Evolutionary conservation across 30 jellyfish, hydroid and myxozoan species (phyloP), one percentile per base, ranked within the genome.

Genomic region (Aurelia aurita complex sp. Pacific): DNA sequence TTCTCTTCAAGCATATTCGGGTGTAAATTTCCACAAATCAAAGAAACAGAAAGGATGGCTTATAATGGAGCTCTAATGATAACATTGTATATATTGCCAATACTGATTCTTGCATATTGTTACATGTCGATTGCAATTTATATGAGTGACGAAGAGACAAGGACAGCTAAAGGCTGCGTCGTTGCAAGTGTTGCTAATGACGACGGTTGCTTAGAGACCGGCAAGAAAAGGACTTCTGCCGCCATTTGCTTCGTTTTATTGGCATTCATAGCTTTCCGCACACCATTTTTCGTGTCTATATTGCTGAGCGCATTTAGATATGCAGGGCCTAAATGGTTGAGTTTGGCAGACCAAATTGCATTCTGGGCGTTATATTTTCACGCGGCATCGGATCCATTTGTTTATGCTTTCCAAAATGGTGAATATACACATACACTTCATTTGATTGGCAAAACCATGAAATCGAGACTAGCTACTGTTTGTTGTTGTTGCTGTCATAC

Each of bases 351-450:
- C 66, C 91, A 81, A 70, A 54, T 89, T 2, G 88, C 97, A 50
- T 89, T 89, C 68, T 89, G 97, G 97, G 88, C 89, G 11, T 51
- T 89, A 32, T 89, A 89, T 60, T 81, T 81, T 69, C 97, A 89
- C 32, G 91, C 92, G 61, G 93, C 97, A 40, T 60, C 88, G 82
- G 97, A 89, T 46, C 97, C 97, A 67, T 89, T 89, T 50, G 70
- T 82, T 6, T 89, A 89, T 74, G 97, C 94, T 1, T 62, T 89
- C 43, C 93, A 88, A 6, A 94, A 89, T 43, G 94, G 90, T 0
- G 97, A 89, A 35, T 89, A 73, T 32, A 65, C 85, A 2, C 67
- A 63, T 10, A 79, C 96, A 19, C 69, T 87, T 7, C 17, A 67
- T 36, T 87, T 60, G 23, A 77, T 87, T 10, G 42, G 50, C 53